Base-by-base conservation (phyloP, 2,797 vertebrate genomes). In the Passerculus sandwichensis region DNA sequence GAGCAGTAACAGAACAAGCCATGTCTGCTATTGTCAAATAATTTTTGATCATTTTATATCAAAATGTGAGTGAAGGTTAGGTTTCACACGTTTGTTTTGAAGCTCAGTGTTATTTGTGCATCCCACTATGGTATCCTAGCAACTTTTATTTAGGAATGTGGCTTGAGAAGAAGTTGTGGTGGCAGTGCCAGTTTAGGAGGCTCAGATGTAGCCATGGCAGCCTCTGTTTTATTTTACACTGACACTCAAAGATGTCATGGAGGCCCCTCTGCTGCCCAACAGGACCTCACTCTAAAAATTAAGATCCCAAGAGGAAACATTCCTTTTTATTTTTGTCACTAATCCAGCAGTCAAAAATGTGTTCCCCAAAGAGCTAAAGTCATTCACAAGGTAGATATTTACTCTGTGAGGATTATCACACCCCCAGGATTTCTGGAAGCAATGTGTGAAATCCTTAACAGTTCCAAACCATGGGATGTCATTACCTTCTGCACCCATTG, bases 71-170 rank as follows among this genome's bases (percentile, higher is more conserved):
- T 50, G 57, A 72, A 73, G 76, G 74, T 23, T 10, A 47, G 42
- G 29, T 83, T 83, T 88, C 50, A 67, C 54, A 10, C 26, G 8
- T 85, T 89, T 71, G 38, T 72, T 94, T 73, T 42, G 53, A 71
- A 88, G 75, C n/a, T 57, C 38, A 10, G 1, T 30, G 22, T 40
- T 87, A 60, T 27, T 64, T 89, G 70, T 75, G 67, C 71, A 87
- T 92, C 74, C 29, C 59, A 54, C 30, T 75, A 45, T 5, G 44
- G 66, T 65, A 65, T 75, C 66, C 45, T 77, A 77, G 69, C 67
- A 96, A 86, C 54, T 92, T 92, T 78, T 78, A 42, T 36, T 60
- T 47, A 80, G 59, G 53, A 44, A 70, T 73, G 59, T 59, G 67
- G 29, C 45, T 88, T 60, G 56, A 71, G 64, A 50, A 91, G 60